phyloP scores from a whole-genome alignment of 2,113 vertebrate species.

The Passer domesticus region DNA sequence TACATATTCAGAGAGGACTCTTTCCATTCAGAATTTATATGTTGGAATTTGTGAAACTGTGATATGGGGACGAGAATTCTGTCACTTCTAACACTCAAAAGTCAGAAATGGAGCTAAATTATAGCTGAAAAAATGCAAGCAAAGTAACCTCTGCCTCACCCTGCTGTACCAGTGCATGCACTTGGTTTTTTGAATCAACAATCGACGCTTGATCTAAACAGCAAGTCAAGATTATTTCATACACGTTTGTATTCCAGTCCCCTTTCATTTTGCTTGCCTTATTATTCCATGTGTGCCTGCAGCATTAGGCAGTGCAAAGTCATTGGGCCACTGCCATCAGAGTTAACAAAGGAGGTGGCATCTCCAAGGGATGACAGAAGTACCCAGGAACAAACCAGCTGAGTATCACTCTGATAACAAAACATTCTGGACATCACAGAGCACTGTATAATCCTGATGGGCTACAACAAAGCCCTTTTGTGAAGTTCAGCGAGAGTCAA shows the following conservation, averaged over 20 bases:
- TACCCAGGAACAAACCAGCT: not conserved
- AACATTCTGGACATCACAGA: not conserved
- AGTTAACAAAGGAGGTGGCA: not conserved
- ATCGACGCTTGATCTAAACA: not conserved
- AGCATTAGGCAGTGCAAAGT: not conserved
- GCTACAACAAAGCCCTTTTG: not conserved
- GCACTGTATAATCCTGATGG: not conserved
- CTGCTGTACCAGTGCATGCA: not conserved
- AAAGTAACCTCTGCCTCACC: not conserved
- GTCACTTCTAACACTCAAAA: not conserved
- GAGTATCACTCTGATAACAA: not conserved
- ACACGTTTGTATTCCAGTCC: not conserved
- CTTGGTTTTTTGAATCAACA: not conserved
- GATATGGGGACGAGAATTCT: not conserved
- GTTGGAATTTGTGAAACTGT: not conserved
- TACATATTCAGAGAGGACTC: not conserved
- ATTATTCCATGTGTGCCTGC: not conserved
- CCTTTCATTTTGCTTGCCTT: not conserved
- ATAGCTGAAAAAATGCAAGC: not conserved
- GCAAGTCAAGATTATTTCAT: not conserved
- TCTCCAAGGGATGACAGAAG: not conserved
- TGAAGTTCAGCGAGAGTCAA: not conserved
- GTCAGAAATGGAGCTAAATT: not conserved
- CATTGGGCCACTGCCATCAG: not conserved
- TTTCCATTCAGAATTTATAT: not conserved